Base-by-base conservation (phyloP, 2,797 vertebrate genomes). In the Pogonophryne albipinna region DNA sequence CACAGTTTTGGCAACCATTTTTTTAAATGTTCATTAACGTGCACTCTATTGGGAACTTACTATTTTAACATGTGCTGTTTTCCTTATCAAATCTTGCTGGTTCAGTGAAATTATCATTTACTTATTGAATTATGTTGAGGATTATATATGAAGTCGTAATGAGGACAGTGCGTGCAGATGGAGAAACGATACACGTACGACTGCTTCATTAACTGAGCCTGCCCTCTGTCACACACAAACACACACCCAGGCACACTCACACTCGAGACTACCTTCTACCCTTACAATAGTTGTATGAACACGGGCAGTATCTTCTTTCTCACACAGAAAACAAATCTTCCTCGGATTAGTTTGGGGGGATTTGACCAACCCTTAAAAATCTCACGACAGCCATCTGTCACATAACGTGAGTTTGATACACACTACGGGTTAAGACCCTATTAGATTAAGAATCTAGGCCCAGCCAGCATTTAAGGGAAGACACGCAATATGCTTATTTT, bases 371-470 rank as follows among this genome's bases (percentile, higher is more conserved):
- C 27, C 11, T 27, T 3, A 31, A 3, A 56, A 27, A 1, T 42
- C 71, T 72, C n/a, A 42, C 12, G 49, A 3, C 38, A 38, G 59
- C 61, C 87, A 87, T 77, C 76, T 84, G 87, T 58, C 60, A 45
- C 64, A 45, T 38, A 63, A 17, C 19, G 31, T n/a, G 73, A 49
- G 61, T 38, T 14, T 17, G 49, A 62, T 15, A 34, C 62, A 42
- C 38, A 60, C 14, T 4, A 5, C 0, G 34, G 68, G 59, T 73
- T 83, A 66, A 83, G n/a, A 80, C 74, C 27, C 20, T n/a, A 27
- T 74, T 78, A 66, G 55, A 47, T 78, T 60, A 74, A 59, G 61
- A 27, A 49, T 64, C 11, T 8, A 17, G 14, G 31, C 17, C 42
- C 14, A 3, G 27, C 42, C 14, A 3, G 27, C 19, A 56, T 75